Conservation (phyloP, 2,113 vertebrate genomes). For the Paralichthys olivaceus region DNA sequence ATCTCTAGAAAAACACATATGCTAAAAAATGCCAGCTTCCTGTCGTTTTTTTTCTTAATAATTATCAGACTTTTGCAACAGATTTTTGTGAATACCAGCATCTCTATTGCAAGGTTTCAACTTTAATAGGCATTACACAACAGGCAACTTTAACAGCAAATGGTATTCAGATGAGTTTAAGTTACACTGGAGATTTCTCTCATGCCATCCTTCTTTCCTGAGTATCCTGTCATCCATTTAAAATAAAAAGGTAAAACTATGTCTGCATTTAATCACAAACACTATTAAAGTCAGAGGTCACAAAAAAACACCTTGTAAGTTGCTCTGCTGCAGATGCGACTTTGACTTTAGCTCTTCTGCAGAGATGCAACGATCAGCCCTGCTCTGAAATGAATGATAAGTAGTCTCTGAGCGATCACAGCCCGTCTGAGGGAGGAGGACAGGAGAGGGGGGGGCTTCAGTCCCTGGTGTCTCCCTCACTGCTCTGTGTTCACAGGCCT, state of each 20-base stretch:
- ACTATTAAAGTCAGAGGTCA: neutral
- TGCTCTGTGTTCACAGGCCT: slow-evolving; percentile 44
- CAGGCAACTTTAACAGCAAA: slow-evolving; percentile 14
- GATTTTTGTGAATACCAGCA: slow-evolving; percentile 15
- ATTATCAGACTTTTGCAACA: slow-evolving; percentile 13
- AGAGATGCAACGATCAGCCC: slow-evolving; percentile 33
- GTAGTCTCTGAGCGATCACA: slow-evolving; percentile 15
- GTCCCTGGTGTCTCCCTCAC: slow-evolving; percentile 32
- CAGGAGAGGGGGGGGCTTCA: slow-evolving; percentile 5
- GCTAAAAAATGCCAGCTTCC: slow-evolving; percentile 11
- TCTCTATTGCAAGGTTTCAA: slow-evolving; percentile 10
- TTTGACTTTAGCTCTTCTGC: slow-evolving; percentile 42
- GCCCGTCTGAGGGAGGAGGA: slow-evolving; percentile 5
- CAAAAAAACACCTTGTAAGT: slow-evolving; percentile 13
- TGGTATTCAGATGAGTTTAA: neutral
- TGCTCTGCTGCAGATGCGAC: slow-evolving; percentile 25
- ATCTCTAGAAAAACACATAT: neutral
- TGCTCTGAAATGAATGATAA: slow-evolving; percentile 47
- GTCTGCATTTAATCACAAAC: neutral
- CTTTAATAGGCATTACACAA: slow-evolving; percentile 30
- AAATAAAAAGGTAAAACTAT: neutral
- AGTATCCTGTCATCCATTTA: neutral
- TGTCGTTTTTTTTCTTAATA: neutral
- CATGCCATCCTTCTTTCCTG: neutral
- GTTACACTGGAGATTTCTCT: slow-evolving; percentile 1